Evolutionary conservation across 1,140 invertebrate species (phyloP).

Genomic region (Drosophila kohkoa): DNA sequence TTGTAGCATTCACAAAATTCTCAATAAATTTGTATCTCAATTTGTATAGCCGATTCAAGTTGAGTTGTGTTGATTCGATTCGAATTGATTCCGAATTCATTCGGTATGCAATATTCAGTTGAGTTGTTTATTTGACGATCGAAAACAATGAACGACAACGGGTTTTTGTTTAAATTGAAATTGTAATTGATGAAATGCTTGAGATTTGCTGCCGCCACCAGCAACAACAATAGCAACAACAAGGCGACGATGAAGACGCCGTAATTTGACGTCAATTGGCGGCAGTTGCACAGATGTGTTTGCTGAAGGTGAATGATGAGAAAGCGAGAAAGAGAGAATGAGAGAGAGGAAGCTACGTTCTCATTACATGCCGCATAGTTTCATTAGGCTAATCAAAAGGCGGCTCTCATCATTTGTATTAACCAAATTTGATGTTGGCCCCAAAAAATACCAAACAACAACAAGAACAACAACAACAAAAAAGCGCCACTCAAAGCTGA

Average conservation of each 20-base stretch:
- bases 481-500: constrained; percentile 32
- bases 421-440: constrained; percentile 72
- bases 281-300: constrained; percentile 39
- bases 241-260: constrained; percentile 22
- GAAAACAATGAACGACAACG: constrained; percentile 55
- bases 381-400: constrained; percentile 81
- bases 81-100: constrained; percentile 63
- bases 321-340: not conserved
- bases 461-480: too few relatives aligned
- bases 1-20: constrained; percentile 13
- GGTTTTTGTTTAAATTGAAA: constrained; percentile 76
- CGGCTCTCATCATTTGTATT: constrained; percentile 58
- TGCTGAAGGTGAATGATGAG: not conserved
- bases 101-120: constrained; percentile 51
- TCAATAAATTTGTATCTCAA: constrained; percentile 67
- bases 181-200: constrained; percentile 83
- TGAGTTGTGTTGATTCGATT: not conserved
- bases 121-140: constrained; percentile 56
- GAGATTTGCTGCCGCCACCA: constrained; percentile 63
- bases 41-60: constrained; percentile 49
- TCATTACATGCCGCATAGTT: constrained; percentile 69
- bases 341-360: not conserved
- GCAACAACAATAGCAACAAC: constrained; percentile 28
- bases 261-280: constrained; percentile 75
- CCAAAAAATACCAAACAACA: constrained; percentile 4